Evolutionary conservation across 2,113 vertebrate genomes (phyloP).

Genomic region (Atractosteus spatula): DNA sequence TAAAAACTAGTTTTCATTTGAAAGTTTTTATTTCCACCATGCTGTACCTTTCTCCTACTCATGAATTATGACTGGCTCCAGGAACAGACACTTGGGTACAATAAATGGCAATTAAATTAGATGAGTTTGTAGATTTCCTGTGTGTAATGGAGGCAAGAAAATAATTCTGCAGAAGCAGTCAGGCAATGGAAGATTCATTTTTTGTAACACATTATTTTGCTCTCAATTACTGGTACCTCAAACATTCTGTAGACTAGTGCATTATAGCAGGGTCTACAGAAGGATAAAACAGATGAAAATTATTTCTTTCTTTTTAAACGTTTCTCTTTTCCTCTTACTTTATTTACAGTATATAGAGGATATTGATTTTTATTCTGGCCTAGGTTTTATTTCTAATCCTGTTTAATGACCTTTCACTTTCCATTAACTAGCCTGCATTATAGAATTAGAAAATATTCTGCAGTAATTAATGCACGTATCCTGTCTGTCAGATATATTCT

Average conservation of each 20-base stretch:
- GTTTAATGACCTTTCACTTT: constrained; percentile 65
- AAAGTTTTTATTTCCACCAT: not conserved
- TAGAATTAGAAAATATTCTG: constrained; percentile 54
- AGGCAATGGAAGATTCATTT: constrained; percentile 8
- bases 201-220: constrained; percentile 22
- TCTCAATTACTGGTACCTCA: constrained; percentile 21
- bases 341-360: constrained; percentile 20
- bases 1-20: too few species aligned
- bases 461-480: constrained; percentile 62
- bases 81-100: not conserved
- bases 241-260: constrained; percentile 1
- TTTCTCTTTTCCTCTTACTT: constrained; percentile 3
- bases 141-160: not conserved
- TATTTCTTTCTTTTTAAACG: constrained; percentile 24
- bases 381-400: constrained; percentile 52
- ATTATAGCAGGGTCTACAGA: constrained; percentile 20
- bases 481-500: constrained; percentile 49
- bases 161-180: not conserved
- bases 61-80: not conserved
- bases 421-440: constrained; percentile 52
- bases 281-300: not conserved
- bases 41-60: not conserved
- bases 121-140: constrained; percentile 8
- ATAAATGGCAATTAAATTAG: constrained; percentile 11
- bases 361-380: constrained; percentile 47